Evolutionary conservation across 2,888 invertebrate genomes (phyloP), one percentile per base, ranked within the genome.

Genomic region (Germaria angustata): DNA sequence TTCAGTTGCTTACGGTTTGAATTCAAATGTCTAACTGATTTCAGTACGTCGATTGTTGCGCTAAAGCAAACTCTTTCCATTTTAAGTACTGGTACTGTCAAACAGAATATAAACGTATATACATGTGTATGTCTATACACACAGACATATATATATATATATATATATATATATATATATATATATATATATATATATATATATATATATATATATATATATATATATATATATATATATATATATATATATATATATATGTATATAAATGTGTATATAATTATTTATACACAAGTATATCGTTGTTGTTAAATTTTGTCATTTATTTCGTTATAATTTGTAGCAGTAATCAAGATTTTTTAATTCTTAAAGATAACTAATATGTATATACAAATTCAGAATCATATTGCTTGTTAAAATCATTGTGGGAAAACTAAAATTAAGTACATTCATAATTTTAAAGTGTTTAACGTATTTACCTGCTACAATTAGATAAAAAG

Each of bases 21-120:
- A 84, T 71, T 80, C 84, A 80, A 81, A 80, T 68, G 78, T 53
- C 75, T 63, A 84, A 84, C 84, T 84, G 81, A 84, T 80, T 75
- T 72, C 28, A 71, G 81, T 44, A 63, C 49, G 55, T 51, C 75
- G 44, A 34, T 53, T 71, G 76, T 76, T 80, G 51, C 24, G 66
- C 57, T 65, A 66, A 71, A 65, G 71, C 71, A 71, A 76, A 71
- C 71, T 72, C 51, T 79, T 66, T 73, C 36, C 44, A 41, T 73
- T 73, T 51, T 53, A 65, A 51, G 20, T 55, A 59, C 22, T 66
- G 24, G 78, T 71, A 63, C 41, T 53, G 63, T 61, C 41, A 63
- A 77, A 63, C 49, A 55, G 55, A 57, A 65, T 61, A 39, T 59
- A 46, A 49, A 76, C 24, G 36, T 39, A 59, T 49, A 59, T 34